Percentiles rank a stretch among this genome's conserved stretches.
phyloP scores from a whole-genome alignment of 2,888 invertebrate genomes.

The Drosophila niveifrons region DNA sequence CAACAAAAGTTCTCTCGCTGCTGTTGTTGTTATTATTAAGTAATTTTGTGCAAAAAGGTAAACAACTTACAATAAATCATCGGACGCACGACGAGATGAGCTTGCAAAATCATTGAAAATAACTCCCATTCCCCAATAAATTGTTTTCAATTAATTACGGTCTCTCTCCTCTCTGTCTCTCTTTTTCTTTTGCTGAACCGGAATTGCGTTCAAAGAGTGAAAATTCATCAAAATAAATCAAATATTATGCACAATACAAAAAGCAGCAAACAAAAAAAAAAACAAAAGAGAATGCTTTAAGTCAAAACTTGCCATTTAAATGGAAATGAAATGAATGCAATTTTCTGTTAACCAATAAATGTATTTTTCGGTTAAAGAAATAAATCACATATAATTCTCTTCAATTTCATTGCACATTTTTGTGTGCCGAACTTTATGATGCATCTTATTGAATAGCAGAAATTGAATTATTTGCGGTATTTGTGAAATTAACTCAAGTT shows the following conservation, averaged over 20 bases:
- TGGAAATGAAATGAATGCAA: not conserved
- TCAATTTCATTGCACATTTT: not conserved
- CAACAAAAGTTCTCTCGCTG: not conserved
- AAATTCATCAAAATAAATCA: conserved; percentile 1
- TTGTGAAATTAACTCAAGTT: too few species aligned
- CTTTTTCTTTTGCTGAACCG: not conserved
- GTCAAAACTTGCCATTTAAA: not conserved
- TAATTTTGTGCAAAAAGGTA: conserved; percentile 6
- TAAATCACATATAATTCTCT: not conserved
- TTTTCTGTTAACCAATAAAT: not conserved
- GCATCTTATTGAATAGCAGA: too few species aligned
- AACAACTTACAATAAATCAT: conserved; percentile 12
- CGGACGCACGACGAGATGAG: not conserved
- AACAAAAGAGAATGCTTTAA: not conserved
- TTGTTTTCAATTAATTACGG: conserved; percentile 5
- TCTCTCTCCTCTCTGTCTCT: not conserved
- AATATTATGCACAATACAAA: not conserved
- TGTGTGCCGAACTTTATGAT: too few species aligned
- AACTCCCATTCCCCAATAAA: not conserved
- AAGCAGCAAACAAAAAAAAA: not conserved
- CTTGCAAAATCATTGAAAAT: not conserved
- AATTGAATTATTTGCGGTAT: too few species aligned
- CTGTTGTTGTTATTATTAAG: not conserved
- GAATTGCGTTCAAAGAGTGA: conserved; percentile 1
- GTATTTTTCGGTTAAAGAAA: not conserved